Base-by-base conservation (phyloP, 2,113 vertebrate species). In the Microcebus griseorufus region DNA sequence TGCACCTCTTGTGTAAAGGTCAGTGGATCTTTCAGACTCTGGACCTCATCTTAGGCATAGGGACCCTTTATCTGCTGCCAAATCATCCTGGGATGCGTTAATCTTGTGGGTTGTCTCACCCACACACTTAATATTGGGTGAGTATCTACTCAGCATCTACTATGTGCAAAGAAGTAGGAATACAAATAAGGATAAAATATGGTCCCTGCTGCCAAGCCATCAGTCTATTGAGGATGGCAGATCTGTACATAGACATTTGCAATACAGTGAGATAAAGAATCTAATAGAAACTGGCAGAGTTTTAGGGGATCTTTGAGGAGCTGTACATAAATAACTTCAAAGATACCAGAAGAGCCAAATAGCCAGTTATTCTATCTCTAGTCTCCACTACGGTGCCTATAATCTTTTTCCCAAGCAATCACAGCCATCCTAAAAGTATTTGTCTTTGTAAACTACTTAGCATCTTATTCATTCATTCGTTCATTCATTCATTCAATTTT, bases 361-460 rank as follows among this genome's bases (percentile, higher is more conserved):
- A 29, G 6, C 37, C 4, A 75, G 16, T 72, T 69, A 20, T 5
- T 84, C 20, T n/a, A 2, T 42, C 7, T 58, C 22, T 37, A 69
- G 64, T 12, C 16, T 7, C 18, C 1, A 6, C 25, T 20, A 45
- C 13, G 6, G 1, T 29, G 12, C 29, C 60, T 20, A 1, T 16
- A 27, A 27, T 70, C 9, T 9, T 48, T 53, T 88, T 8, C 22
- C 37, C 12, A 62, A 51, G 25, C 18, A 69, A 55, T 22, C 4
- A 11, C 13, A 85, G 29, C 11, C 34, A 60, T 42, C 5, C 29
- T 69, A 37, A 55, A 88, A n/a, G 34, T 39, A 82, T 87, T 65
- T 45, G 70, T 45, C 55, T 39, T 92, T 80, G 23, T 37, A 17
- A 60, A 13, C 42, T 25, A 80, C 58, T 55, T 82, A 32, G 6